Conservation (phyloP, 2,888 invertebrate genomes). For the Drosophila putrida region DNA sequence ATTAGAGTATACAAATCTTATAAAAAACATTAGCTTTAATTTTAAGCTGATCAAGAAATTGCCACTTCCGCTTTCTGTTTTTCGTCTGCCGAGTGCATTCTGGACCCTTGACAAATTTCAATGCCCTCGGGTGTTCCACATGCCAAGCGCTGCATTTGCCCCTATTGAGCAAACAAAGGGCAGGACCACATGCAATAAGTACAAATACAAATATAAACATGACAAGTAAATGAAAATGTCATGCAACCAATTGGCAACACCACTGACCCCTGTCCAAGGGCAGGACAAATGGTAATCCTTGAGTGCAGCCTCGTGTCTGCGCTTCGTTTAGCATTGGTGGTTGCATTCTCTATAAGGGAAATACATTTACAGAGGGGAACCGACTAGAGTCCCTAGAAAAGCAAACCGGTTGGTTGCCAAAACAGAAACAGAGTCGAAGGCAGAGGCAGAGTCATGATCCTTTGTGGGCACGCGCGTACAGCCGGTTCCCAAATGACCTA, state of each 20-base stretch:
- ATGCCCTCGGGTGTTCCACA: constrained; percentile 48
- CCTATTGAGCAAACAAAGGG: constrained; percentile 38
- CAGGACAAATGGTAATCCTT: constrained; percentile 49
- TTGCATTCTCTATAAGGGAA: constrained; percentile 41
- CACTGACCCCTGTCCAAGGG: constrained; percentile 62
- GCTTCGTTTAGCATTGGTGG: constrained; percentile 38
- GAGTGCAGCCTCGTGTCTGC: constrained; percentile 40
- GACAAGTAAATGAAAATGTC: constrained; percentile 59
- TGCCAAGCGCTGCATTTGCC: constrained; percentile 67
- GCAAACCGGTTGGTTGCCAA: constrained; percentile 58
- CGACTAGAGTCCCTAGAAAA: constrained; percentile 12
- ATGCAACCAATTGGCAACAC: constrained; percentile 68
- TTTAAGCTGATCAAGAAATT: not conserved
- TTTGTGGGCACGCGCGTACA: constrained; percentile 42
- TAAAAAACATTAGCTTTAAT: too few relatives aligned
- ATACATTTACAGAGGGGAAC: not conserved
- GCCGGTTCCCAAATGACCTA: constrained; percentile 64
- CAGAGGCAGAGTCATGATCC: constrained; percentile 11
- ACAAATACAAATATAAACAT: constrained; percentile 28
- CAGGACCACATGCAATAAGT: constrained; percentile 23
- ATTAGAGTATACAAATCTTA: too few relatives aligned
- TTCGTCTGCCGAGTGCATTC: constrained; percentile 19
- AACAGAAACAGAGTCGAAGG: not conserved
- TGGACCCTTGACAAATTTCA: constrained; percentile 26
- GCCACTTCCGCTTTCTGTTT: not conserved